Base-by-base conservation (phyloP, 2,888 invertebrate species). In the Zygothrica quintamaculata region DNA sequence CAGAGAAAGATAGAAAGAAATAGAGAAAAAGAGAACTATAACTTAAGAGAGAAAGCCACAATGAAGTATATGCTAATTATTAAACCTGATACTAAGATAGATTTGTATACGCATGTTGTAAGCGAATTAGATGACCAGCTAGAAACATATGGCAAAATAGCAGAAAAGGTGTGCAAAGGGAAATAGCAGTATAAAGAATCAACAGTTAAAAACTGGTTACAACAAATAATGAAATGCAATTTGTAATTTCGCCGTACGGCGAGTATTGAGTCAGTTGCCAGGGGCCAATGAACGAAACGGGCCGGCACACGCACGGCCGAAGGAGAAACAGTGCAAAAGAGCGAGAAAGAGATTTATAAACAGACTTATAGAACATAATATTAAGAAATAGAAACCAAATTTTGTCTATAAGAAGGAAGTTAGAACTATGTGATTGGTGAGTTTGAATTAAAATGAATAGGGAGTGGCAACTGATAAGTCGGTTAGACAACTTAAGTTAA, bases 221-320 rank as follows among this genome's bases (percentile, higher is more conserved):
- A 11, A 8, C 1, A 46, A 42, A 53, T 75, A 51, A 74, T 70
- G 42, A 70, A 75, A 57, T 75, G 71, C 71, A 70, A 56, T 74
- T 69, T 39, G 36, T 44, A 15, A 9, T 39, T 33, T 55, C 46
- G 33, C 34, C 31, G 11, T 29, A 12, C 22, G 26, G 50, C 34
- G 42, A 42, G 3, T 34, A 1, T 52, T 51, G 36, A 42, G 12
- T 48, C 18, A 34, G 70, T 57, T 62, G 64, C 52, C 50, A 62
- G 64, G 46, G 44, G 71, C 52, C 56, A 43, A 61, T 69, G 37
- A 50, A 57, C 70, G 40, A 46, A 22, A 6, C 11, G 26, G 8
- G 48, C 58, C 60, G 50, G 43, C 33, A 33, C 43, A 16, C 13
- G n/a, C n/a, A n/a, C n/a, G n/a, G n/a, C n/a, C n/a, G n/a, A n/a